A percentile compares a stretch with the other conserved stretches of the same genome.
Evolutionary conservation across 2,888 invertebrate species (phyloP).

Genomic region (Callimorpha dominula): DNA sequence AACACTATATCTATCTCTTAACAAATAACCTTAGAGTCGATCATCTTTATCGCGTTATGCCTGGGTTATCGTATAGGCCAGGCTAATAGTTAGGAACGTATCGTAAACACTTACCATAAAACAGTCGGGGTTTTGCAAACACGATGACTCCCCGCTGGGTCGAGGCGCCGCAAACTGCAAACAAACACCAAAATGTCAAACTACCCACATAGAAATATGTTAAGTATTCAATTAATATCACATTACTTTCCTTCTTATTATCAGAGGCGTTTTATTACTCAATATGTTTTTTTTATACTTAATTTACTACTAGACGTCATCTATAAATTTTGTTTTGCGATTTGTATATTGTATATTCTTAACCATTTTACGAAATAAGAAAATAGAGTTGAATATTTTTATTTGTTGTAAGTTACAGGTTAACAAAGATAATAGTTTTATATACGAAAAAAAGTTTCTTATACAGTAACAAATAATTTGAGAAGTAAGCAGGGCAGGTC

Average conservation of each 20-base stretch:
- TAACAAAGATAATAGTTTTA: too few relatives aligned
- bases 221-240: conserved; percentile 27
- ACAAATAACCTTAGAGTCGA: not conserved
- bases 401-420: too few relatives aligned
- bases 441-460: not conserved
- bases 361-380: too few relatives aligned
- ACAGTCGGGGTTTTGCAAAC: conserved; percentile 90
- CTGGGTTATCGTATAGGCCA: not conserved
- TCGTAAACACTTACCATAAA: conserved; percentile 88
- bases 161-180: conserved; percentile 89
- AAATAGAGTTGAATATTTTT: too few relatives aligned
- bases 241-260: conserved; percentile 21
- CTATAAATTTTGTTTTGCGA: too few relatives aligned
- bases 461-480: not conserved
- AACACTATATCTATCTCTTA: not conserved
- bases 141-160: conserved; percentile 88
- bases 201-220: conserved; percentile 31
- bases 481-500: too few relatives aligned
- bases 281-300: too few relatives aligned
- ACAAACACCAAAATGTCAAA: conserved; percentile 76
- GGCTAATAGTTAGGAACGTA: conserved; percentile 14
- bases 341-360: too few relatives aligned
- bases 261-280: conserved; percentile 25
- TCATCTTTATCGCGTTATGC: not conserved
- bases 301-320: too few relatives aligned